These are phyloP conservation scores for Sminthopsis crassicaudata DNA, from an alignment of 2,113 vertebrate genomes.

Conservation along the genomic window DNA sequence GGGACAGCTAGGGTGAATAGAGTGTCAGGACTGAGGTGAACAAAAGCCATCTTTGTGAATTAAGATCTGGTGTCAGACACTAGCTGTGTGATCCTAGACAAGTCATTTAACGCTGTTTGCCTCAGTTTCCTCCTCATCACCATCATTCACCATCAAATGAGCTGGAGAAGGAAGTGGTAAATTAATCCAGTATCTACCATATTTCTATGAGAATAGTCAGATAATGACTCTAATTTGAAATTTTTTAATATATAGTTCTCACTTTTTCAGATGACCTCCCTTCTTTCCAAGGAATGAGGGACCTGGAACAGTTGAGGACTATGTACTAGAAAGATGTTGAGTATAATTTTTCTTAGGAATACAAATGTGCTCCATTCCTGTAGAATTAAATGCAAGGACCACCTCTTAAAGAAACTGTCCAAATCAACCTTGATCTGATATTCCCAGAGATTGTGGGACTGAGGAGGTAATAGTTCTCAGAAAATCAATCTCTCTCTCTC, in stretches of 20 bases:
- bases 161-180: too few species aligned
- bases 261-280: not conserved
- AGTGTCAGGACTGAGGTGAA: too few species aligned
- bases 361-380: not conserved
- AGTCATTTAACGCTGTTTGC: too few species aligned
- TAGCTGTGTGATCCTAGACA: too few species aligned
- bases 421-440: not conserved
- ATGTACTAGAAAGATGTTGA: not conserved
- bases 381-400: not conserved
- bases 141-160: too few species aligned
- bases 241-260: not conserved
- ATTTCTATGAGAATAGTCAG: not conserved
- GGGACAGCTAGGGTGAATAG: too few species aligned
- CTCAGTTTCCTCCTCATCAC: too few species aligned
- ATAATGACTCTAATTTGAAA: not conserved
- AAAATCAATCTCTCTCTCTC: not conserved
- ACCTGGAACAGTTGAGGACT: not conserved
- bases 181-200: not conserved
- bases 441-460: not conserved
- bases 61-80: too few species aligned
- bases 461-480: not conserved
- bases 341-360: not conserved
- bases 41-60: too few species aligned
- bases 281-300: not conserved
- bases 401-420: not conserved